Evolutionary conservation across 2,113 vertebrate species (phyloP), one percentile per base, ranked within the genome.

Genomic region (Carlito syrichta): DNA sequence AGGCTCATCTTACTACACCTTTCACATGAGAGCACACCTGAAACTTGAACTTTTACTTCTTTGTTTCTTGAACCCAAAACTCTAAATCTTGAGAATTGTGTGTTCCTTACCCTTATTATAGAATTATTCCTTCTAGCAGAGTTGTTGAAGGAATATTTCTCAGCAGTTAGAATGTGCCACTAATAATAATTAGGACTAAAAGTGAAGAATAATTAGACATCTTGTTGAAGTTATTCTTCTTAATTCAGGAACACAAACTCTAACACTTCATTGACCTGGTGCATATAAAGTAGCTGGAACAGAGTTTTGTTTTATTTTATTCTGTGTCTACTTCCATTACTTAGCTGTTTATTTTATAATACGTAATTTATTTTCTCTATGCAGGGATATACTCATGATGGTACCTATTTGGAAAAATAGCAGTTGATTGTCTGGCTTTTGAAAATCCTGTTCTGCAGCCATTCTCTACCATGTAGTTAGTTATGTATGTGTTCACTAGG

Each of bases 181-280:
- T 68, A 94, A 92, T 6, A 77, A 82, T 93, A 97, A 91, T 93
- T 91, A 68, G 30, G 19, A 69, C 43, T 56, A 85, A 91, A 68
- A 50, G 45, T 79, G 52, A 69, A 91, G 43, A 96, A 83, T 73
- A 86, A 87, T 79, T 77, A 94, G 58, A 77, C 1, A 94, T 5
- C 6, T 96, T 6, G 3, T 89, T 77, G 23, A 48, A 89, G 20
- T 78, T 92, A 81, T 38, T 87, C 68, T 93, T 91, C 68, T 93
- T 91, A 87, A 87, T 74, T 69, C 89, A 87, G 45, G 45, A 25
- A 83, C 63, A 56, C 7, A 60, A 68, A 92, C 81, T 38, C 63
- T 87, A 92, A 43, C 6, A 86, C 7, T 86, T 96, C 54, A 63
- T 73, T 86, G 63, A 96, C n/a, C 11, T 76, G 17, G n/a, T 87